These are phyloP conservation scores for Aphis craccivora DNA, from an alignment of 1,140 invertebrate genomes.

Conservation along the genomic window DNA sequence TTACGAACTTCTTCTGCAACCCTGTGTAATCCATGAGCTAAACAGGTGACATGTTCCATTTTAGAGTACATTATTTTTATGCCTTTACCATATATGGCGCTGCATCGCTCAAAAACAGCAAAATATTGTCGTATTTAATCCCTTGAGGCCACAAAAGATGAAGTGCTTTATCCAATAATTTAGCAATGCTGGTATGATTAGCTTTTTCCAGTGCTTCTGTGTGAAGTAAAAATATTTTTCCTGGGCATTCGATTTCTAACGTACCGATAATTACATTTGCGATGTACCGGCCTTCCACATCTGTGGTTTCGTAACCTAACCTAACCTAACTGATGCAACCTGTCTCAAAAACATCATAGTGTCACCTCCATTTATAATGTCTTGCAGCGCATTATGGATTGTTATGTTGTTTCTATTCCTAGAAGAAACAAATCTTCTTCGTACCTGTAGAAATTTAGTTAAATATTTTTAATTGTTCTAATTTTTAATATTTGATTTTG, in stretches of 20 bases:
- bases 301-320: slow-evolving; percentile 27
- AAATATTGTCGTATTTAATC: slow-evolving; percentile 4
- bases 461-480: too few relatives aligned
- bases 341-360: too few relatives aligned
- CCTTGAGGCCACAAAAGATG: slow-evolving; percentile 18
- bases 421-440: too few relatives aligned
- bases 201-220: slow-evolving; percentile 26
- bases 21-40: slow-evolving; percentile 63
- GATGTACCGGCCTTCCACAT: neutral
- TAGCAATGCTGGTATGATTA: slow-evolving; percentile 13
- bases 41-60: slow-evolving; percentile 63
- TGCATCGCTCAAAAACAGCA: slow-evolving; percentile 20
- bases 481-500: too few relatives aligned
- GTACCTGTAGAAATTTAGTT: too few relatives aligned
- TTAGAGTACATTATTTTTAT: slow-evolving; percentile 55
- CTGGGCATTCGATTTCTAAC: neutral
- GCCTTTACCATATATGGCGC: slow-evolving; percentile 31
- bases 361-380: too few relatives aligned
- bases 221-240: slow-evolving; percentile 37
- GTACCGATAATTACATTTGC: slow-evolving; percentile 20
- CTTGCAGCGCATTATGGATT: too few relatives aligned
- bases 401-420: too few relatives aligned
- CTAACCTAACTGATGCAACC: too few relatives aligned
- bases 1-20: slow-evolving; percentile 63
- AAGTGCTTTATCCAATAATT: slow-evolving; percentile 33